Base-by-base conservation (phyloP, 2,888 invertebrate species). In the Villa cingulata region DNA sequence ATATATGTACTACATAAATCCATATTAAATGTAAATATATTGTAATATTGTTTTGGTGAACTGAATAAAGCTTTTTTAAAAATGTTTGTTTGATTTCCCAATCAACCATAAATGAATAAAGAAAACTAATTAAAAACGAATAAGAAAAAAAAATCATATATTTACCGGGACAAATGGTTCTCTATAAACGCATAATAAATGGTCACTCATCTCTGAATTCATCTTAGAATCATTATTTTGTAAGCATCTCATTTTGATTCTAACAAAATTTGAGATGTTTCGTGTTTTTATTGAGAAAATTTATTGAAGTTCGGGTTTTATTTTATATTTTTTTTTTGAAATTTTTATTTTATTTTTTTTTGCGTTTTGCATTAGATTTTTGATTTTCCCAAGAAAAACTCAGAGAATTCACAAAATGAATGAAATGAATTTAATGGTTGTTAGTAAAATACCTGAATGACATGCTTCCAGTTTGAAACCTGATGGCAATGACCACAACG, bases 391-490 rank as follows among this genome's bases (percentile, higher is more conserved):
- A 32, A 32, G 29, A 32, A 32, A 32, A 32, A 32, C 29, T 32
- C 29, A 32, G 29, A 32, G 29, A 32, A 32, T 3, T 32, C 12
- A 32, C 29, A 5, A 32, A 32, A 29, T 23, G 23, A 32, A 32
- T 12, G 12, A 4, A 32, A 32, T 32, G 29, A 32, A 32, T 12
- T 32, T 32, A 12, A 43, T 38, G 37, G 37, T 39, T 42, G 47
- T 47, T 47, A 47, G 47, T 47, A 72, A 65, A 62, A 67, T 76
- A 84, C 84, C 82, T 84, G 84, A 72, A 84, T 84, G 64, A 84
- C 84, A 75, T 84, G 84, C 77, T 84, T 84, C 84, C 84, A 84
- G 72, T 84, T 84, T 58, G 84, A 84, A 64, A 82, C 74, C 73
- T 84, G 84, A 71, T 82, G 81, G 72, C 84, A 84, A 72, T 83